phyloP scores from a whole-genome alignment of 2,113 vertebrate species.

The Sinocyclocheilus rhinocerous region DNA sequence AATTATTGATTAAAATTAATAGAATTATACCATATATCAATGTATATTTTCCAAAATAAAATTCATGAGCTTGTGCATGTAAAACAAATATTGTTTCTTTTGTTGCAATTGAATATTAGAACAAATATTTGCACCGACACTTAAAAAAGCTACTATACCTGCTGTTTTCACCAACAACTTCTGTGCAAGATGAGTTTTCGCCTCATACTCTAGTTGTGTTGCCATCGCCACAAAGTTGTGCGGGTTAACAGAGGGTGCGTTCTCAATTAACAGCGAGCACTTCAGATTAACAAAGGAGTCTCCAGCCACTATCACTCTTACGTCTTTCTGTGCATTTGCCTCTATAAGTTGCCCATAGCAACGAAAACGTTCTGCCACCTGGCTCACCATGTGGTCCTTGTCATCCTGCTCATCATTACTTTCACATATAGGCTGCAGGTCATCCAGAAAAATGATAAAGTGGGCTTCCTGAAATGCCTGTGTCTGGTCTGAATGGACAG shows the following conservation, averaged over 20 bases:
- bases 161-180: constrained; percentile 75
- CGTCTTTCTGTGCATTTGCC: constrained; percentile 72
- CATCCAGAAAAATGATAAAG: constrained; percentile 85
- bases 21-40: no score
- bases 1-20: no score
- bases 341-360: constrained; percentile 81
- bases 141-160: constrained; percentile 79
- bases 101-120: not conserved
- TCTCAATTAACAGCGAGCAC: constrained; percentile 73
- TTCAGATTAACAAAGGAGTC: constrained; percentile 82
- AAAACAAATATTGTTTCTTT: not conserved
- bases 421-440: constrained; percentile 50
- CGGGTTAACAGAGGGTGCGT: constrained; percentile 69
- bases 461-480: constrained; percentile 81
- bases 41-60: no score
- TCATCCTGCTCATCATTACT: constrained; percentile 40
- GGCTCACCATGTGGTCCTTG: constrained; percentile 59
- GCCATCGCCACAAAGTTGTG: constrained; percentile 79
- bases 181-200: constrained; percentile 78
- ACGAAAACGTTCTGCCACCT: constrained; percentile 70
- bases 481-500: constrained; percentile 70
- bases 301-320: constrained; percentile 83
- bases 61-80: no score
- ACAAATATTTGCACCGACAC: not conserved
- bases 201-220: constrained; percentile 79